phyloP scores from a whole-genome alignment of 1,140 invertebrate genomes.

The Temnothorax longispinosus region DNA sequence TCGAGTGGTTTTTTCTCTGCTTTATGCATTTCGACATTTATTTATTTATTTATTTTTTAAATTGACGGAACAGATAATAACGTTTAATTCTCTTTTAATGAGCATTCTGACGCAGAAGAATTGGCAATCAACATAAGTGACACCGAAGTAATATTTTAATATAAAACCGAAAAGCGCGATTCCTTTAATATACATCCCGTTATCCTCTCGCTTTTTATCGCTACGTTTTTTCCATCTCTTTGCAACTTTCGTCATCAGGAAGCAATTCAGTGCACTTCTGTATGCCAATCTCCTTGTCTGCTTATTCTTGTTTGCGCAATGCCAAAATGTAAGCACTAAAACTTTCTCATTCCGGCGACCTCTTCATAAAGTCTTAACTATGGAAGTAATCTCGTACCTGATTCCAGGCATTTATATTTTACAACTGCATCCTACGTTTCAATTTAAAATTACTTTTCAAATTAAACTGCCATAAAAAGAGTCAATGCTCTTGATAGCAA shows the following conservation, averaged over 20 bases:
- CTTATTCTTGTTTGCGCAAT: slow-evolving; percentile 36
- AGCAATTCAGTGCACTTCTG: slow-evolving; percentile 42
- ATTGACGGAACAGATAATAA: neutral
- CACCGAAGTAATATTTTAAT: neutral
- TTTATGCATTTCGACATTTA: neutral
- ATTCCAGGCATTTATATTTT: slow-evolving; percentile 29
- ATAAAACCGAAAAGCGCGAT: neutral
- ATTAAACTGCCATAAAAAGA: slow-evolving; percentile 12
- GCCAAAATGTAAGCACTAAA: slow-evolving; percentile 52
- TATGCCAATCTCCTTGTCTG: slow-evolving; percentile 34
- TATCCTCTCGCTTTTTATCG: slow-evolving; percentile 34
- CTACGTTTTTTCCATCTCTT: neutral
- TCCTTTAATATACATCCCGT: neutral
- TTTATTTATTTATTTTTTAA: neutral
- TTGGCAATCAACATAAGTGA: slow-evolving; percentile 10
- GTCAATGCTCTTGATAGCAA: neutral
- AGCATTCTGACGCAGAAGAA: neutral
- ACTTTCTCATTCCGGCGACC: slow-evolving; percentile 33
- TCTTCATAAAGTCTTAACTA: slow-evolving; percentile 52
- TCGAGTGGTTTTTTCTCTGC: neutral
- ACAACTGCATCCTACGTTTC: slow-evolving; percentile 32
- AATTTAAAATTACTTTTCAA: slow-evolving; percentile 30
- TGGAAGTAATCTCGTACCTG: slow-evolving; percentile 37
- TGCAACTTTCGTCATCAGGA: slow-evolving; percentile 29
- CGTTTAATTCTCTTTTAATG: neutral